Evolutionary conservation across 2,797 vertebrate genomes (phyloP).

Genomic region (Sandelia bainsii): DNA sequence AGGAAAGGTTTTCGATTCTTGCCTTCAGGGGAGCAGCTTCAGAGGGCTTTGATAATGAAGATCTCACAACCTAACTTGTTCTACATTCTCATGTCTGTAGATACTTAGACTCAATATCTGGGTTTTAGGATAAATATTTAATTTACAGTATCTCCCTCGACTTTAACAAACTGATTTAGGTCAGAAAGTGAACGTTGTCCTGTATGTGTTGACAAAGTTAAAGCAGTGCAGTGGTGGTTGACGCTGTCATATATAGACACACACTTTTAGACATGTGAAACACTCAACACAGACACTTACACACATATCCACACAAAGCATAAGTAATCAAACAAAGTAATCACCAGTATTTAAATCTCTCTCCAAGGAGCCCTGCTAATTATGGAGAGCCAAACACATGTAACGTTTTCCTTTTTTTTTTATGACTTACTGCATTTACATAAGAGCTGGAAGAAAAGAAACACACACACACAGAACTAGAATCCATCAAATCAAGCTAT

Average conservation of each 20-base stretch:
- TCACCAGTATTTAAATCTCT: constrained; percentile 77
- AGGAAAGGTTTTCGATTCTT: constrained; percentile 52
- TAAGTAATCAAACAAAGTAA: constrained; percentile 78
- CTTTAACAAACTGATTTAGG: constrained; percentile 45
- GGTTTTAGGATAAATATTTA: constrained; percentile 14
- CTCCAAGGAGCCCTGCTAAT: constrained; percentile 76
- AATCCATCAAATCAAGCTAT: constrained; percentile 76
- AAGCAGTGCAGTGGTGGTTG: constrained; percentile 20
- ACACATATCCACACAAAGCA: constrained; percentile 31
- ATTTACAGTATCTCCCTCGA: constrained; percentile 28
- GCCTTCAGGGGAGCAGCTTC: constrained; percentile 52
- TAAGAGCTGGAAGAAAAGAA: constrained; percentile 48
- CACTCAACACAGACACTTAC: constrained; percentile 11
- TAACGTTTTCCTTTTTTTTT: constrained; percentile 57
- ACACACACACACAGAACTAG: constrained; percentile 31
- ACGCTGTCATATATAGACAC: not conserved
- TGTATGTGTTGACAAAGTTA: constrained; percentile 4
- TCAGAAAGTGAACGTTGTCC: constrained; percentile 11
- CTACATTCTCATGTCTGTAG: not conserved
- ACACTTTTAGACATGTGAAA: constrained; percentile 1
- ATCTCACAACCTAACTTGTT: constrained; percentile 39
- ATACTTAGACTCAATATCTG: constrained; percentile 22
- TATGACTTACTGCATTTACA: constrained; percentile 75
- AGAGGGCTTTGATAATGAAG: constrained; percentile 56
- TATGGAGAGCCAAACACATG: constrained; percentile 78